Evolutionary conservation across 2,113 vertebrate genomes (phyloP).

Genomic region (Elephantulus edwardii): DNA sequence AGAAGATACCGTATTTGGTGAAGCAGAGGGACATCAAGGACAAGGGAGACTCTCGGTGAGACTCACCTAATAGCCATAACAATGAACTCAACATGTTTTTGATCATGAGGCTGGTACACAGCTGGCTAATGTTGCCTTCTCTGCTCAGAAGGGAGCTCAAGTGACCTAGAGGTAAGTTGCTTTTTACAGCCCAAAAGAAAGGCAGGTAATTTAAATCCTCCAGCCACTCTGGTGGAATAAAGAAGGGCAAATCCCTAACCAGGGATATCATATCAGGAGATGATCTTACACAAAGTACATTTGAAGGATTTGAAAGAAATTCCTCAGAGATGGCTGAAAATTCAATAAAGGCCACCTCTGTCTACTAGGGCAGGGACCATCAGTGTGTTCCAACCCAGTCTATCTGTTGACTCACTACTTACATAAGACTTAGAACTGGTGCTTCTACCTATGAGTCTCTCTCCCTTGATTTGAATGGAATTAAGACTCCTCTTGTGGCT

Average conservation of each 20-base stretch:
- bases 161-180: no score
- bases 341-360: not conserved
- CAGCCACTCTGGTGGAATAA: no score
- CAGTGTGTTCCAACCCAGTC: not conserved
- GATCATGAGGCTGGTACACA: not conserved
- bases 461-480: not conserved
- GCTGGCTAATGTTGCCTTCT: no score
- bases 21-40: not conserved
- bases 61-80: not conserved
- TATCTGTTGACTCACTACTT: not conserved
- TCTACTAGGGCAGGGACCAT: not conserved
- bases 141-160: no score
- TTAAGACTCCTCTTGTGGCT: not conserved
- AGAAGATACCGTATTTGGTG: not conserved
- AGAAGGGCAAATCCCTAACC: no score
- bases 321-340: not conserved
- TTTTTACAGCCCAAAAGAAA: no score
- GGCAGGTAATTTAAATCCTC: no score
- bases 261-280: not conserved
- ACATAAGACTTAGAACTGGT: not conserved
- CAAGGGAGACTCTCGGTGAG: not conserved
- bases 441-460: no score
- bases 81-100: not conserved
- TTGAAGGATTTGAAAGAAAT: not conserved
- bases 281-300: not conserved